Base-by-base conservation (phyloP, 2,113 vertebrate genomes). In the Baryphthengus martii region DNA sequence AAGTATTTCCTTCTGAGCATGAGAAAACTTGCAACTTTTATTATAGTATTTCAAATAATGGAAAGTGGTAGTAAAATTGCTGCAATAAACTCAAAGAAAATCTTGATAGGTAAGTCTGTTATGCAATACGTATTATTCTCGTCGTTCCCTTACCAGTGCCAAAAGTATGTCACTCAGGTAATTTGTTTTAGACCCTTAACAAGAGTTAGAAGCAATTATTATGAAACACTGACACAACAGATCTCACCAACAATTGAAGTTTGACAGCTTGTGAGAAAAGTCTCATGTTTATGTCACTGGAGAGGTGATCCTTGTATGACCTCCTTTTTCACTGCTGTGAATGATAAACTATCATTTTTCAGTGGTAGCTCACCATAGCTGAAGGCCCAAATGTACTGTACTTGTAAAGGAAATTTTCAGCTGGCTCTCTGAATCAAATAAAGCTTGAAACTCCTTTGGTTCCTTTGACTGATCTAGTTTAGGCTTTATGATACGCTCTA, bases 151-250 rank as follows among this genome's bases (percentile, higher is more conserved):
- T 66, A 39, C 86, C 93, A 53, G 70, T 94, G 96, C 95, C 96
- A 96, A 97, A 92, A 95, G 90, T 49, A 92, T 96, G 96, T 94
- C 95, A 95, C 80, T 87, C 90, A 87, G 88, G 83, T 96, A 96
- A 96, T 97, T 97, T 96, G 96, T 96, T 94, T 94, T 94, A 96
- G 94, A 94, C 88, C 92, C 71, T 95, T 94, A 97, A 95, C 93
- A 96, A 93, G 96, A 96, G 90, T 96, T 95, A 97, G 90, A 96
- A 96, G 90, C 95, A 97, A 96, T 96, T 96, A 97, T 95, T 97
- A 95, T 91, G 95, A 96, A 96, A 95, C 96, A 97, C 73, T 93
- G 96, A 96, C 96, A 97, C 92, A 96, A 96, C 96, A 94, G 92
- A 96, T 92, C 95, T 96, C 95, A 94, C 90, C 96, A 96, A 94